A percentile compares a stretch with the other conserved stretches of the same genome.
These are phyloP conservation scores for Diplogasteroides magnus DNA, from an alignment of 1,140 invertebrate genomes.

Conservation along the genomic window DNA sequence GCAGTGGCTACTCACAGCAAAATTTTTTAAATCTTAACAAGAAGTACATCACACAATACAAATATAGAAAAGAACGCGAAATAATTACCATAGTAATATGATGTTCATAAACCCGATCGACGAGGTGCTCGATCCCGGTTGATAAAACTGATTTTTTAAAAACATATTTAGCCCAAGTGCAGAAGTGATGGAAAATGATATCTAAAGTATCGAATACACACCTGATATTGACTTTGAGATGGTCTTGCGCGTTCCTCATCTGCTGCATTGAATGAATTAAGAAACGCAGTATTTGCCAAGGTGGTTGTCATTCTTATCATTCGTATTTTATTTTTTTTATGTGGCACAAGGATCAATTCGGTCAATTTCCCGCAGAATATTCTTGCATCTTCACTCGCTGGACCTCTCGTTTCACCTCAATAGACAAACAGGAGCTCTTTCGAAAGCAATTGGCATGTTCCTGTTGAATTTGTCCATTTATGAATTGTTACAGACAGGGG, in stretches of 20 bases:
- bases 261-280: constrained; percentile 85
- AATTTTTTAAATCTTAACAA: constrained; percentile 31
- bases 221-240: constrained; percentile 65
- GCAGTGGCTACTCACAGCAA: constrained; percentile 17
- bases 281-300: constrained; percentile 94
- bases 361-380: constrained; percentile 87
- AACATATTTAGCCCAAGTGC: too few relatives aligned
- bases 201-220: constrained; percentile 5
- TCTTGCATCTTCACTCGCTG: constrained; percentile 89
- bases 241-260: constrained; percentile 82
- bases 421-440: constrained; percentile 82
- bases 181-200: background rate
- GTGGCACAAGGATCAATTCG: constrained; percentile 96
- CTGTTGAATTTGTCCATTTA: constrained; percentile 6
- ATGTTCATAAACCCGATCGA: background rate
- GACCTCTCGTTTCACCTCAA: constrained; percentile 90
- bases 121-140: too few relatives aligned
- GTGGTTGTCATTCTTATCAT: background rate
- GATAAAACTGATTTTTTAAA: too few relatives aligned
- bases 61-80: constrained; percentile 12
- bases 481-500: constrained; percentile 62
- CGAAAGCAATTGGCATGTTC: constrained; percentile 61
- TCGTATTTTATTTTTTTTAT: background rate
- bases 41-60: constrained; percentile 6
- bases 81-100: background rate